Percentiles rank a stretch among this genome's conserved stretches.
These are phyloP conservation scores for Chiloscyllium punctatum DNA, from an alignment of 2,797 vertebrate genomes.

Conservation along the genomic window DNA sequence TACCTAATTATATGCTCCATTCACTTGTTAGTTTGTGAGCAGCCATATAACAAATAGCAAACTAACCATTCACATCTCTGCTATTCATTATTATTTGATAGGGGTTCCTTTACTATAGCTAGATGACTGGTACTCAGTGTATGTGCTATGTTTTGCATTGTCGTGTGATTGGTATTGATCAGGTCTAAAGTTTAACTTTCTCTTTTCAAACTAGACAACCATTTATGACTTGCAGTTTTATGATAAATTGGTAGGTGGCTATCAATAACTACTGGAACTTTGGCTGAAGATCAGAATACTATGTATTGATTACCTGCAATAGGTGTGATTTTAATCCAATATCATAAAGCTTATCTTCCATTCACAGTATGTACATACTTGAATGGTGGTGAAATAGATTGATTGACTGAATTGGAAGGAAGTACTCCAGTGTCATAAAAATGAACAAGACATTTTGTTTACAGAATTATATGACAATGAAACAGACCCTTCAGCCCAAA, in stretches of 20 bases:
- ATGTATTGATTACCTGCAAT: neutral
- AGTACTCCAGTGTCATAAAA: neutral
- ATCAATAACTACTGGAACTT: constrained; percentile 97
- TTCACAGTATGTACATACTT: neutral
- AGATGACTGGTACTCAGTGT: neutral
- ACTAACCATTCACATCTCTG: neutral
- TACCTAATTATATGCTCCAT: neutral
- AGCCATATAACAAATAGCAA: neutral
- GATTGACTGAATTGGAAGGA: neutral
- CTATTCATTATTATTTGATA: neutral
- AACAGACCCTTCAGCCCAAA: too few relatives aligned
- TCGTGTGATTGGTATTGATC: constrained; percentile 46
- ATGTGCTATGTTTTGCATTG: constrained; percentile 46
- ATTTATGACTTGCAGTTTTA: constrained; percentile 91
- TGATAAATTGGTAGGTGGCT: constrained; percentile 99
- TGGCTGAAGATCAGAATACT: constrained; percentile 90
- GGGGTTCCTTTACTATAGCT: neutral
- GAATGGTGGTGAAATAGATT: neutral
- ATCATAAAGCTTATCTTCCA: constrained; percentile 10
- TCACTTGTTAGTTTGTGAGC: neutral
- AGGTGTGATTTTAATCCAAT: neutral
- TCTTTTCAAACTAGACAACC: constrained; percentile 50
- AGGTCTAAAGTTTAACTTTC: constrained; percentile 46
- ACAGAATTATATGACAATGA: too few relatives aligned
- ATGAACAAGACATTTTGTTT: neutral